Base-by-base conservation (phyloP, 2,888 invertebrate species). In the Sturmia bella region DNA sequence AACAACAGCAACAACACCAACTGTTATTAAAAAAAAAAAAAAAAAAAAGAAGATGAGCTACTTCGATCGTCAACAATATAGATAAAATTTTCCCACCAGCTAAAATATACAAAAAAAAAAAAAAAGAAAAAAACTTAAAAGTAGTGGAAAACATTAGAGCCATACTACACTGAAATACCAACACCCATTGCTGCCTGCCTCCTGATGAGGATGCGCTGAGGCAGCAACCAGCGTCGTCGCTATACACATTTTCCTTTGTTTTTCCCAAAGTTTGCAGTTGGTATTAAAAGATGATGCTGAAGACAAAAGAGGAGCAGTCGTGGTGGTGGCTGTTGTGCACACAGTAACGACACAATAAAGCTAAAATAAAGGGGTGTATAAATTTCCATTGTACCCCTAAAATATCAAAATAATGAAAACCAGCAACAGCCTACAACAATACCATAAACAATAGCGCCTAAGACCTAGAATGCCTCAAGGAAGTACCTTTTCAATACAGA, bases 11-110 rank as follows among this genome's bases (percentile, higher is more conserved):
- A 15, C 50, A 69, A 43, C 61, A 76, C 50, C 39, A 54, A 64
- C n/a, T n/a, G 7, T 13, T 19, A 6, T 39, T 12, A 3, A 19
- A 68, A 57, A 78, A 73, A 32, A 24, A 15, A 54, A 27, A 54
- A 21, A 45, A 39, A 80, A 69, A 79, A 75, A 69, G 64, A 73
- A 77, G 74, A 75, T 78, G 61, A 63, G 79, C 78, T 64, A 52
- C 73, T 66, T 66, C 83, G 84, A 86, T 86, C 86, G 87, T 86
- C 87, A 86, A 86, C 87, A 87, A 87, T 88, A 88, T 87, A 87
- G 87, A 89, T 88, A 88, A 89, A 78, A 89, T 88, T 89, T 89
- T 89, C 89, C 89, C 89, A 89, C 88, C 89, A 87, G 87, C 89
- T 61, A 85, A 72, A 54, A 75, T 66, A 79, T 27, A 59, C 9